Base-by-base conservation (phyloP, 2,888 invertebrate species). In the Philaethria dido region DNA sequence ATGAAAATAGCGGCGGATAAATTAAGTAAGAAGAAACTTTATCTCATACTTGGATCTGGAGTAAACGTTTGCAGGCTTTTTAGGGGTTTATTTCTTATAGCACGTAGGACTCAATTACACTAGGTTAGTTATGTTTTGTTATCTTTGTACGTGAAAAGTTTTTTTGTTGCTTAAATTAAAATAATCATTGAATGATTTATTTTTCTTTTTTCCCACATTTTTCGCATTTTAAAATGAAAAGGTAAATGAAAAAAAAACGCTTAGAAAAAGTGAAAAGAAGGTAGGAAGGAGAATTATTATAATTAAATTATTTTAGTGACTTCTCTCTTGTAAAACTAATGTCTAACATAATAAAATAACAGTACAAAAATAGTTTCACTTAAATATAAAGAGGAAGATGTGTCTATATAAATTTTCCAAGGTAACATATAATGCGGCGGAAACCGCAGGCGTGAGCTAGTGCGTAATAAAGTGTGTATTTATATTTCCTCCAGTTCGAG, bases 361-460 rank as follows among this genome's bases (percentile, higher is more conserved):
- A 55, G 5, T 22, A 1, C 3, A 39, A 5, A 9, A 25, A 25
- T 22, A 22, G 22, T 22, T 4, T n/a, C 42, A 57, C n/a, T 39
- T 42, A n/a, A 20, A 57, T 25, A 6, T 42, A n/a, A 25, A n/a
- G 14, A 57, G 55, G 25, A 57, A 25, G 57, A 22, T 42, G 55
- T 55, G 22, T 25, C 42, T 57, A 39, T 25, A 42, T 25, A 57
- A 42, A 4, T 42, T 42, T 16, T 25, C 0, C 22, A 8, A 14
- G 39, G n/a, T 3, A 16, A 55, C 20, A 22, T 22, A 22, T 22
- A 3, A 57, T n/a, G n/a, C 16, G 22, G 22, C 57, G 57, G 42
- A 42, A 57, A 57, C 57, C 22, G 25, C 57, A 57, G 39, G 22
- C 39, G 16, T 25, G 57, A 42, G 57, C 57, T 16, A 57, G 57